Base-by-base conservation (phyloP, 2,797 vertebrate species). In the Melanotaenia parkinsoni region DNA sequence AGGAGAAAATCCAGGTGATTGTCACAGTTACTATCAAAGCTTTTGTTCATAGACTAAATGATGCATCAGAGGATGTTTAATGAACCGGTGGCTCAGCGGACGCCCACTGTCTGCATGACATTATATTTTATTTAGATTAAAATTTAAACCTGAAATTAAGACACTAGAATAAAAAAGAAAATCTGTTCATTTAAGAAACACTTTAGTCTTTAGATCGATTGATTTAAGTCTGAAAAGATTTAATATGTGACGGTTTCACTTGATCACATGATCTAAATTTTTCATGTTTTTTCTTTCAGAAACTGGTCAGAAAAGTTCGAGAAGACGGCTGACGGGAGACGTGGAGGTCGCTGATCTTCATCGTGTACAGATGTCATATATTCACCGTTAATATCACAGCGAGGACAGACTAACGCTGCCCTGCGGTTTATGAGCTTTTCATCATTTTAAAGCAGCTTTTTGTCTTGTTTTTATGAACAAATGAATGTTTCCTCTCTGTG, bases 1-100 rank as follows among this genome's bases (percentile, higher is more conserved):
- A 65, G 50, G 18, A 67, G 37, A 63, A 43, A 28, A 5, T 18
- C 37, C 68, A 72, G 72, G 80, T 73, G 80, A 82, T 67, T 37
- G 5, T 58, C 51, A 43, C n/a, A 35, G 26, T 43, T 47, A 18
- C 38, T 33, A 33, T 33, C 32, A 33, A 33, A 33, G 32, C 32
- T 33, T 70, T 16, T 9, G 35, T 18, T 16, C 5, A 1, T 4
- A 43, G 40, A 43, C 40, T 43, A 40, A 14, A 37, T 10, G 37
- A 37, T 37, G 37, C 37, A 10, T 12, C 38, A 13, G 12, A 40
- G 11, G 38, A 33, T 6, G 11, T 14, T 40, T 40, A 40, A 14
- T 40, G 38, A 40, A 10, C 3, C 37, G 37, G 37, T 37, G 37
- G 37, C 37, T 37, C 37, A 37, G 37, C 9, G 37, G 37, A 37